phyloP scores from a whole-genome alignment of 2,888 invertebrate genomes.

The Schizaphis graminum region DNA sequence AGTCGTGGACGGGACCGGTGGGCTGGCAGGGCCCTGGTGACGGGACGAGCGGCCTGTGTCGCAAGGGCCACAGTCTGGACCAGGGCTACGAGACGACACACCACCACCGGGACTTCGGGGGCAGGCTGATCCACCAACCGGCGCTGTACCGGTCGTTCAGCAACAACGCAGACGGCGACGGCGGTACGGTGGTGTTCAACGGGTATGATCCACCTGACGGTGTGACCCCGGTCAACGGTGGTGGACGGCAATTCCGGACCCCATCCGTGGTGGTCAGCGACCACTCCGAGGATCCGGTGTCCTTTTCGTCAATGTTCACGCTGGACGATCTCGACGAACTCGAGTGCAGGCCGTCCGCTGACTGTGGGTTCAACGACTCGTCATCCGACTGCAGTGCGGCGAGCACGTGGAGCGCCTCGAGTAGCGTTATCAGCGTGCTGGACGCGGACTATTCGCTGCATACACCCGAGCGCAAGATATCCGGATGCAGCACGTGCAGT shows the following conservation, averaged over 20 bases:
- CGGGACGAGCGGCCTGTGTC: conserved; percentile 3
- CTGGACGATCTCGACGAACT: conserved; percentile 77
- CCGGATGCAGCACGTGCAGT: conserved; percentile 83
- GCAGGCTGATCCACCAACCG: conserved; percentile 6
- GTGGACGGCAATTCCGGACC: conserved; percentile 75
- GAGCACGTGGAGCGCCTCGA: conserved; percentile 76
- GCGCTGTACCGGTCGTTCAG: conserved; percentile 66
- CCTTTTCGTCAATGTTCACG: conserved; percentile 74
- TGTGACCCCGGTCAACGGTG: conserved; percentile 70
- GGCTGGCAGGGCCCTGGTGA: background rate
- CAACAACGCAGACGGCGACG: conserved; percentile 66
- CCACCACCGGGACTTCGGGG: conserved; percentile 45
- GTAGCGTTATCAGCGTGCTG: conserved; percentile 74
- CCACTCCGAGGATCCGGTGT: conserved; percentile 80
- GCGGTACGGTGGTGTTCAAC: conserved; percentile 4
- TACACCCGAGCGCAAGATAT: conserved; percentile 76
- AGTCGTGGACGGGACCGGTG: conserved; percentile 61
- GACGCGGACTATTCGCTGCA: conserved; percentile 75
- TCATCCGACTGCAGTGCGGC: conserved; percentile 75
- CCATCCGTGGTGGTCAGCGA: conserved; percentile 91
- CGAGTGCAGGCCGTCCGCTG: conserved; percentile 46
- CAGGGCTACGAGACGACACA: conserved; percentile 56
- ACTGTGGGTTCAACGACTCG: conserved; percentile 69
- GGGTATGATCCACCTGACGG: conserved; percentile 58
- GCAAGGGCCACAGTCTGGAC: conserved; percentile 66